Percentiles rank a stretch among this genome's conserved stretches.
phyloP scores from a whole-genome alignment of 2,113 vertebrate species.

The Pitta sordida region DNA sequence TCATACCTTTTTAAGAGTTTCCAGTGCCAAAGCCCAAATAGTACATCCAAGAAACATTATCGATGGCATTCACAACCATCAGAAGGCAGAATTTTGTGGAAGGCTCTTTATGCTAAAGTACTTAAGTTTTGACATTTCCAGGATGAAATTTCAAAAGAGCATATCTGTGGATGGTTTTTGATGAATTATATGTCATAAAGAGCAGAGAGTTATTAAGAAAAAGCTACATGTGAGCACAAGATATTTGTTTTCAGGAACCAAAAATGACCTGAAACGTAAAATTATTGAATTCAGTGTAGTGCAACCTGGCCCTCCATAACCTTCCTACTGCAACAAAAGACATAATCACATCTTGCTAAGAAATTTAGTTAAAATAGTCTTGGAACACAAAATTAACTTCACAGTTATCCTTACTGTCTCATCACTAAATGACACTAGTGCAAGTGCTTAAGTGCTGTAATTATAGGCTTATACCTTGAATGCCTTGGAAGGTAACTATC shows the following conservation, averaged over 20 bases:
- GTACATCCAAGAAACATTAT: not conserved
- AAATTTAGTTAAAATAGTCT: conserved; percentile 1
- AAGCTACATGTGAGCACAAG: not conserved
- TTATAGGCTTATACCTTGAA: not conserved
- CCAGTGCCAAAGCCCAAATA: not conserved
- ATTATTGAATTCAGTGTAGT: conserved; percentile 8
- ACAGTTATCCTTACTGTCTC: not conserved
- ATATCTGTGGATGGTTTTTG: not conserved
- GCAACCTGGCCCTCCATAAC: conserved; percentile 2
- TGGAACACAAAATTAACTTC: not conserved
- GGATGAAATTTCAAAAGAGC: not conserved
- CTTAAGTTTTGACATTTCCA: not conserved
- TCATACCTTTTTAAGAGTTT: not conserved
- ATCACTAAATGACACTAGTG: not conserved
- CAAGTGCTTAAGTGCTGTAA: not conserved
- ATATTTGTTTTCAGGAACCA: conserved; percentile 13
- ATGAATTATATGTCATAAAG: not conserved
- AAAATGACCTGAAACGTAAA: conserved; percentile 32
- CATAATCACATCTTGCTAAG: not conserved
- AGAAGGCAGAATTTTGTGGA: not conserved
- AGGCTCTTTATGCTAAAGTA: not conserved
- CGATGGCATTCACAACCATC: not conserved
- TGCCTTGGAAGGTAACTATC: not conserved
- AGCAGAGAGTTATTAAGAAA: not conserved
- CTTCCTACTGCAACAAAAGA: not conserved